phyloP scores from a whole-genome alignment of 2,888 invertebrate genomes.

The Dolomedes plantarius region DNA sequence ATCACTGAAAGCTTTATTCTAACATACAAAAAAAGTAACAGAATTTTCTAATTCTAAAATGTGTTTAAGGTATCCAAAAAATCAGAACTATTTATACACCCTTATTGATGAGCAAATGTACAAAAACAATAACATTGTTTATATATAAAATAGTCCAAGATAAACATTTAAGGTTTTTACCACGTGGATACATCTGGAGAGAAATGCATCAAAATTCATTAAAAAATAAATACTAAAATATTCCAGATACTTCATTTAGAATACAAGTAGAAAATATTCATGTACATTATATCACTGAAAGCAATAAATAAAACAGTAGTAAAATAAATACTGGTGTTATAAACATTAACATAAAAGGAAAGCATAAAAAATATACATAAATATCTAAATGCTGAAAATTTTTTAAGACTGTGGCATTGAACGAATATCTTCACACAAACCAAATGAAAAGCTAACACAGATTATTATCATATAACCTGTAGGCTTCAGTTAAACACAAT shows the following conservation, averaged over 20 bases:
- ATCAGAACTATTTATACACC: not conserved
- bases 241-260: no score
- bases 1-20: slow-evolving; percentile 1
- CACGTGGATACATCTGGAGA: no score
- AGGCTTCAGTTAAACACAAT: no score
- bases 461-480: no score
- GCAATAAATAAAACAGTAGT: not conserved
- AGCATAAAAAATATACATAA: not conserved
- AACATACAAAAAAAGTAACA: not conserved
- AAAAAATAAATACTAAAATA: no score
- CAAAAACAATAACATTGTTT: not conserved
- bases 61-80: not conserved
- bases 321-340: not conserved
- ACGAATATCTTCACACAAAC: no score
- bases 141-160: not conserved
- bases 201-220: no score
- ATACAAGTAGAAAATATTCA: no score
- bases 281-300: no score
- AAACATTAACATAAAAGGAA: not conserved
- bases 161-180: no score
- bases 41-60: not conserved
- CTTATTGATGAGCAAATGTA: slow-evolving; percentile 4
- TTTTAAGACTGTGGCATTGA: no score
- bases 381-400: not conserved
- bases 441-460: no score